These are phyloP conservation scores for Crotalus helleri DNA, from an alignment of 2,113 vertebrate species.

Conservation along the genomic window DNA sequence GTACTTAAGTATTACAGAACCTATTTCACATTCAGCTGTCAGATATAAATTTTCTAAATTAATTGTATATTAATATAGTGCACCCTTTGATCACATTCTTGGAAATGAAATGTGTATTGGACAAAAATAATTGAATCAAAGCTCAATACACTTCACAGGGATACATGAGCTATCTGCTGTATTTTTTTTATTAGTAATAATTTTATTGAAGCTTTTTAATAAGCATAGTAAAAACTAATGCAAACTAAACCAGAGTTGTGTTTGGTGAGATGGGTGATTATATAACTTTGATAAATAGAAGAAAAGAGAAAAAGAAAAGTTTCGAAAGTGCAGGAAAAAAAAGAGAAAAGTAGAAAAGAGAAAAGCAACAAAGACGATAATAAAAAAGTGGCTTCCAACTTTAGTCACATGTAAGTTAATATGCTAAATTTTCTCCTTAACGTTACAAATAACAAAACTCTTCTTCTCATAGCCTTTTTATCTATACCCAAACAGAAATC, in stretches of 20 bases:
- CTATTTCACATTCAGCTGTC: slow-evolving; percentile 55
- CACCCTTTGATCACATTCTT: slow-evolving; percentile 30
- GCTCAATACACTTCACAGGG: slow-evolving; percentile 54
- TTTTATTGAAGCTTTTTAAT: no score
- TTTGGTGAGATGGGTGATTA: not conserved
- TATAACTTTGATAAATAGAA: not conserved
- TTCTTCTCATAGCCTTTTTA: not conserved
- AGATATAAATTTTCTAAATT: slow-evolving; percentile 39
- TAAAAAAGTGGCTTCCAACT: not conserved
- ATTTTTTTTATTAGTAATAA: not conserved
- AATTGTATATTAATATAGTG: slow-evolving; percentile 30
- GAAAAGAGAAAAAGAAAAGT: not conserved
- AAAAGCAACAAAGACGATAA: not conserved
- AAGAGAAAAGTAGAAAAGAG: not conserved
- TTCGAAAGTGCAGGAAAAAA: not conserved
- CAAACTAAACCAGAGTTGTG: no score
- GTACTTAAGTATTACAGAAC: slow-evolving; percentile 8
- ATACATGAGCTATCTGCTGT: slow-evolving; percentile 54
- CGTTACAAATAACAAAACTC: not conserved
- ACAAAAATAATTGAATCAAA: slow-evolving; percentile 41
- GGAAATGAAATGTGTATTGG: slow-evolving; percentile 54
- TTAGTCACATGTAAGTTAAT: not conserved
- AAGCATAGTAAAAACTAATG: no score
- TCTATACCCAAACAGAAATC: not conserved
- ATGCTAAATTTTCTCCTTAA: not conserved